Percentiles rank a stretch among this genome's conserved stretches.
Conservation (phyloP, 2,888 invertebrate species). For the Lydus trimaculatus region DNA sequence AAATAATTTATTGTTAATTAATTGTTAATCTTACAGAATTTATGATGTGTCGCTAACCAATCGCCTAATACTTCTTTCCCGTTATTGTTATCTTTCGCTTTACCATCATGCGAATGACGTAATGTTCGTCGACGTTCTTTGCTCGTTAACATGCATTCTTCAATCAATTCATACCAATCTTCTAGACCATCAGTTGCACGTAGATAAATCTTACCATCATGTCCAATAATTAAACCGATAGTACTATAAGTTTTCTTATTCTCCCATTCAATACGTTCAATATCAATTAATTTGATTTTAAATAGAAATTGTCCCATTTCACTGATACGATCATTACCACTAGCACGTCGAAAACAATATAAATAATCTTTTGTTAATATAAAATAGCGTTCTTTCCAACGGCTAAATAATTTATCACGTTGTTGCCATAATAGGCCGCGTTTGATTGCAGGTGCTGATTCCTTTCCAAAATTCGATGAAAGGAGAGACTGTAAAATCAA, state of each 20-base stretch:
- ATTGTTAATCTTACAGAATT: conserved; percentile 55
- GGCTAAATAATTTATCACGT: conserved; percentile 68
- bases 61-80: conserved; percentile 64
- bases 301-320: conserved; percentile 74
- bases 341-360: conserved; percentile 70
- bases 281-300: conserved; percentile 65
- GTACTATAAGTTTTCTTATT: conserved; percentile 71
- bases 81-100: conserved; percentile 55
- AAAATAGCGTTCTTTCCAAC: conserved; percentile 74
- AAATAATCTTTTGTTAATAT: conserved; percentile 71
- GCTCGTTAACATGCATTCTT: conserved; percentile 70
- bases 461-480: conserved; percentile 53
- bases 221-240: conserved; percentile 65
- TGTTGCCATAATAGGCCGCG: conserved; percentile 71
- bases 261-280: conserved; percentile 72
- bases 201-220: conserved; percentile 61
- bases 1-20: background rate
- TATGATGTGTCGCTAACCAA: conserved; percentile 63
- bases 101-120: conserved; percentile 61
- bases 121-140: conserved; percentile 69
- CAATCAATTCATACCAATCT: conserved; percentile 71
- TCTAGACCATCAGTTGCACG: conserved; percentile 66
- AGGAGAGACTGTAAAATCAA: conserved; percentile 51
- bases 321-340: conserved; percentile 65
- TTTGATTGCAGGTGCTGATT: conserved; percentile 68